Evolutionary conservation across 2,888 invertebrate genomes (phyloP).

Genomic region (Drosophila neonasuta): DNA sequence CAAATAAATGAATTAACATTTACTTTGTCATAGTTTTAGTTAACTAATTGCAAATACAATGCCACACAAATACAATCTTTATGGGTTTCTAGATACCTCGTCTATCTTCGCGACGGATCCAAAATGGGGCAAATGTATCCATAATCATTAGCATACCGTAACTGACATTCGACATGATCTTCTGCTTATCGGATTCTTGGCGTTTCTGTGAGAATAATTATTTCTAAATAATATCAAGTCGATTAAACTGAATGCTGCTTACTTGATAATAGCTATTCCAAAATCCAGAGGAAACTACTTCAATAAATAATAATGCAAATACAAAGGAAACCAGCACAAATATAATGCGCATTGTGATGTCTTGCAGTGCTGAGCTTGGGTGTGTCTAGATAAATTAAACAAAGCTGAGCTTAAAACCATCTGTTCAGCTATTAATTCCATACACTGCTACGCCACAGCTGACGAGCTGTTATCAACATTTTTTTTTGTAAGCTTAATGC

Average conservation of each 20-base stretch:
- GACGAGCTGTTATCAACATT: background rate
- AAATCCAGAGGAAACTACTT: conserved; percentile 11
- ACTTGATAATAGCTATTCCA: conserved; percentile 25
- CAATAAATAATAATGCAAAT: conserved; percentile 5
- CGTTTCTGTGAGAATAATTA: conserved; percentile 16
- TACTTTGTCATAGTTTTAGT: conserved; percentile 27
- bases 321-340: conserved; percentile 8
- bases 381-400: background rate
- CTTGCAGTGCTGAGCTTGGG: conserved; percentile 3
- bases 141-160: conserved; percentile 9
- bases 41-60: conserved; percentile 11
- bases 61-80: conserved; percentile 8
- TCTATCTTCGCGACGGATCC: conserved; percentile 9
- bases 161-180: conserved; percentile 41
- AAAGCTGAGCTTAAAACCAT: background rate
- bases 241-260: background rate
- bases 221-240: background rate
- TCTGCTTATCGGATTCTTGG: conserved; percentile 25
- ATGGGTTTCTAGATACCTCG: background rate
- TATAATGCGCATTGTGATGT: conserved; percentile 18
- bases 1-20: conserved; percentile 32
- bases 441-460: background rate
- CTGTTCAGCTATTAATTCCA: background rate
- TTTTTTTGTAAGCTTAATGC: background rate
- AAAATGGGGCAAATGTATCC: conserved; percentile 19